Percentiles rank a stretch among this genome's conserved stretches.
These are phyloP conservation scores for Dendropsophus ebraccatus DNA, from an alignment of 2,113 vertebrate species.

Conservation along the genomic window DNA sequence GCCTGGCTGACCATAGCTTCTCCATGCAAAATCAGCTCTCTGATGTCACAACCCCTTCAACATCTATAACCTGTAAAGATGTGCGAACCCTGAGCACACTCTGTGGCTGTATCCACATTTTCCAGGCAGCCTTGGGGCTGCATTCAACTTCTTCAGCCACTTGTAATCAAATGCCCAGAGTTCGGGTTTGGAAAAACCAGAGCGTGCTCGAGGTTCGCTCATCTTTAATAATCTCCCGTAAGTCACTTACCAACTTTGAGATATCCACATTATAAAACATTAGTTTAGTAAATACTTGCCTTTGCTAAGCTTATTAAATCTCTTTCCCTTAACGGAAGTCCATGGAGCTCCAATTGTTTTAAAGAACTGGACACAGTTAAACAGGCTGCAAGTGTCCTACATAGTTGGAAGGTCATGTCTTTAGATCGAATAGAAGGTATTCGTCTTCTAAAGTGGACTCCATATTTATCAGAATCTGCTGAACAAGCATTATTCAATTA, in stretches of 20 bases:
- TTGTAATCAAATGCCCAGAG: no score
- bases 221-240: no score
- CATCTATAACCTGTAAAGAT: no score
- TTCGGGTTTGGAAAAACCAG: no score
- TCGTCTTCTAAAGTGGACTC: constrained; percentile 74
- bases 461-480: constrained; percentile 73
- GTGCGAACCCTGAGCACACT: no score
- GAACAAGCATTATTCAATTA: neutral
- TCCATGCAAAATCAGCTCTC: no score
- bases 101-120: no score
- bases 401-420: constrained; percentile 86
- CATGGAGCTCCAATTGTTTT: constrained; percentile 86
- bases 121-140: no score
- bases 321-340: constrained; percentile 85
- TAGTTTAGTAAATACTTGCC: constrained; percentile 77
- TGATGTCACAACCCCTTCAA: no score
- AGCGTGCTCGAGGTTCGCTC: no score
- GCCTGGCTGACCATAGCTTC: no score
- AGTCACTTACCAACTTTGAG: neutral
- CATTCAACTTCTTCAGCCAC: no score
- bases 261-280: neutral
- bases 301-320: constrained; percentile 86
- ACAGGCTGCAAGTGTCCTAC: constrained; percentile 85
- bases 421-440: constrained; percentile 84
- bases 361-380: constrained; percentile 79